A percentile compares a stretch with the other conserved stretches of the same genome.
These are phyloP conservation scores for Poeciliopsis turneri DNA, from an alignment of 2,797 vertebrate species.

Conservation along the genomic window DNA sequence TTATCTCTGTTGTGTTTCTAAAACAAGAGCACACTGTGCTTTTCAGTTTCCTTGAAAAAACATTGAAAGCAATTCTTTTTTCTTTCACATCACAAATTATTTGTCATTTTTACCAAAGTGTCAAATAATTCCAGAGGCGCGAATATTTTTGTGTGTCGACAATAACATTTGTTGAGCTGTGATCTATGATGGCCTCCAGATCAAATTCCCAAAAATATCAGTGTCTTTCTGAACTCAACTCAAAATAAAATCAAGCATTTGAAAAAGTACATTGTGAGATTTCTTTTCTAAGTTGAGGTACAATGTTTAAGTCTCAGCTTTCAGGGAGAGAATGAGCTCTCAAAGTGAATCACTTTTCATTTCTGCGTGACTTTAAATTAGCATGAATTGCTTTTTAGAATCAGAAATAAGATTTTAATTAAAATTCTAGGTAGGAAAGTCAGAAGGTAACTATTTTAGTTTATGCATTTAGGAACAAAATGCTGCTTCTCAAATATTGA, in stretches of 20 bases:
- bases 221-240: neutral
- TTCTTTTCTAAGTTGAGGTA: neutral
- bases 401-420: conserved; percentile 1
- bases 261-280: neutral
- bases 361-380: neutral
- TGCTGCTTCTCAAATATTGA: neutral
- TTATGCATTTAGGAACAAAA: conserved; percentile 5
- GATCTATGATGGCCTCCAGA: neutral
- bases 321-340: neutral
- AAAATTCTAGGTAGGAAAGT: neutral
- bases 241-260: neutral
- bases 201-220: neutral
- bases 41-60: neutral
- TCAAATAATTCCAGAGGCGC: neutral
- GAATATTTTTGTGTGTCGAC: neutral
- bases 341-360: neutral
- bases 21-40: neutral
- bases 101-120: neutral
- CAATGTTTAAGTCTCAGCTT: neutral
- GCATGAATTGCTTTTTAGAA: conserved; percentile 1
- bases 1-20: neutral
- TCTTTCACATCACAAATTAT: neutral
- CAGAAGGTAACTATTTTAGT: conserved; percentile 1
- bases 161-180: neutral
- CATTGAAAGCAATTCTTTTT: neutral